A percentile compares a stretch with the other conserved stretches of the same genome.
These are phyloP conservation scores for Iselma pallidipennis DNA, from an alignment of 2,888 invertebrate species.

Conservation along the genomic window DNA sequence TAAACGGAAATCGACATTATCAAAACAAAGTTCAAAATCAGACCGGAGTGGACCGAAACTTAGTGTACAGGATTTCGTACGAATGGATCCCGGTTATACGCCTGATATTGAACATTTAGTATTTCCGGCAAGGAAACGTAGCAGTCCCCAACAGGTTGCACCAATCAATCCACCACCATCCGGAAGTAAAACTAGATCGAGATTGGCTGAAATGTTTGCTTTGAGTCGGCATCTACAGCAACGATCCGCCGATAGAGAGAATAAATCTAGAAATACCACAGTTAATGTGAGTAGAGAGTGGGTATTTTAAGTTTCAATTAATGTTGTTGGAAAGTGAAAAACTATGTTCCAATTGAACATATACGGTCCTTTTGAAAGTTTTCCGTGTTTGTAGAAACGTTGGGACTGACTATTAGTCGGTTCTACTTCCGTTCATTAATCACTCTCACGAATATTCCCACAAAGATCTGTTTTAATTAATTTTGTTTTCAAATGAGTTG, in stretches of 20 bases:
- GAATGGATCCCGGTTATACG: slow-evolving; percentile 57
- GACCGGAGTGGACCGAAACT: slow-evolving; percentile 40
- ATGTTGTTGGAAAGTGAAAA: background rate
- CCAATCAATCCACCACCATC: slow-evolving; percentile 47
- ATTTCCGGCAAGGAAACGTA: slow-evolving; percentile 57
- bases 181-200: slow-evolving; percentile 51
- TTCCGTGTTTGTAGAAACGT: too few species aligned
- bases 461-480: too few species aligned
- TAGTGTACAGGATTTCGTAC: slow-evolving; percentile 54
- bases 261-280: slow-evolving; percentile 41
- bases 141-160: slow-evolving; percentile 54
- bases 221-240: slow-evolving; percentile 55
- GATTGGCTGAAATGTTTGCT: slow-evolving; percentile 61
- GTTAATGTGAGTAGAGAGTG: slow-evolving; percentile 44
- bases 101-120: slow-evolving; percentile 64
- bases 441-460: too few species aligned
- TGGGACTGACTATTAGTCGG: too few species aligned
- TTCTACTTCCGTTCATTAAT: too few species aligned
- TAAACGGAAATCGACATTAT: slow-evolving; percentile 51
- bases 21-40: slow-evolving; percentile 50
- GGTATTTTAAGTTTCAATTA: background rate
- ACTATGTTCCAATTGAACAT: too few species aligned
- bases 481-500: too few species aligned
- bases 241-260: slow-evolving; percentile 49
- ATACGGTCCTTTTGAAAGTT: too few species aligned